Base-by-base conservation (phyloP, 2,888 invertebrate species). In the Aphidius colemani region DNA sequence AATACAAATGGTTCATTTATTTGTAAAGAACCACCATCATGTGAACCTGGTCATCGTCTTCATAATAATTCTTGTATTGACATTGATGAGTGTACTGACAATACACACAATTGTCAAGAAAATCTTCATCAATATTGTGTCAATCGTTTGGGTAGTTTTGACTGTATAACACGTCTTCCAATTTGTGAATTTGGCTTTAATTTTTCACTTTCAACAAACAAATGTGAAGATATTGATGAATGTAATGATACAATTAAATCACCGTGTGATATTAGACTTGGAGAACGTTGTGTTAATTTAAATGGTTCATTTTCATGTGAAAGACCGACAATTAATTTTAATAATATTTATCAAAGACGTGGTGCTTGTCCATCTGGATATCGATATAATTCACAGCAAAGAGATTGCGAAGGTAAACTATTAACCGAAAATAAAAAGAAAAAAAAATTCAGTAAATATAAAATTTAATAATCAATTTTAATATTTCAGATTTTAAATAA, bases 41-140 rank as follows among this genome's bases (percentile, higher is more conserved):
- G 80, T 48, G 56, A 49, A 2, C 48, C 49, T 4, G 80, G 80
- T 11, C 80, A 71, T 64, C 73, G 72, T 7, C 74, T 76, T 7
- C 85, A 85, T 67, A 84, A 86, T 70, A 86, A 86, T 65, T 84
- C 84, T 40, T 87, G 87, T 71, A 78, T 84, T 81, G 92, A 92
- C 74, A 82, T 91, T 39, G 88, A 92, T 79, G 92, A 92, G 76
- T 92, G 92, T 71, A 69, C 81, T 0, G 86, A 87, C 65, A 84
- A 84, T 1, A 64, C 72, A 41, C 84, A 87, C 72, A 70, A 70
- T 53, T 80, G 79, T 63, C 67, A 67, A 0, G 55, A 73, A 7
- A 61, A 69, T 0, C 64, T 71, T 30, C 76, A 80, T 64, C 78
- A 77, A 18, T 79, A 80, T 62, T 86, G 87, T 74, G 74, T 80